These are phyloP conservation scores for Labeo rohita DNA, from an alignment of 2,113 vertebrate species.

Conservation along the genomic window DNA sequence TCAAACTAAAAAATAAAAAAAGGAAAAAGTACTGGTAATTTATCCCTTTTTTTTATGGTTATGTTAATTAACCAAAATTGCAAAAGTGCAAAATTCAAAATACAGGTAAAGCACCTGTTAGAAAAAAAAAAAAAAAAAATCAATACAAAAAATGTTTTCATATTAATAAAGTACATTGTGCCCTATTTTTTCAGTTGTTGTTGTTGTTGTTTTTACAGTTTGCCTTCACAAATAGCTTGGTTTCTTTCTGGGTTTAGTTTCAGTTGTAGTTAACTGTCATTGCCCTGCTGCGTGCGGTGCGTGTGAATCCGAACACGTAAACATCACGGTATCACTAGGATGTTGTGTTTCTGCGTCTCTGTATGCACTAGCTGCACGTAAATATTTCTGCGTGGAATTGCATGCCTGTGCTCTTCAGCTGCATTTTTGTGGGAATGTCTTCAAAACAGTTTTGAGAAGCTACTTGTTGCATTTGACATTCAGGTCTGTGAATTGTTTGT, in stretches of 20 bases:
- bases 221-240: too few relatives aligned
- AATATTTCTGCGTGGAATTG: conserved; percentile 15
- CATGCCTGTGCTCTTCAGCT: not conserved
- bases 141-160: not conserved
- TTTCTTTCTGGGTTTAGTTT: not conserved
- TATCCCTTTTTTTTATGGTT: too few relatives aligned
- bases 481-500: conserved; percentile 16
- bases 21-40: too few relatives aligned
- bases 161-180: not conserved
- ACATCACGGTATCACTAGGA: not conserved
- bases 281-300: not conserved
- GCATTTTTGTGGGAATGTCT: not conserved
- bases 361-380: conserved; percentile 12
- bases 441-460: conserved; percentile 19
- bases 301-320: not conserved
- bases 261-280: not conserved
- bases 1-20: too few relatives aligned
- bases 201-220: too few relatives aligned
- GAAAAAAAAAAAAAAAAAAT: too few relatives aligned
- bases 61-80: too few relatives aligned
- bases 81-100: not conserved
- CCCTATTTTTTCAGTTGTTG: too few relatives aligned
- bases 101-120: too few relatives aligned
- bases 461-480: not conserved
- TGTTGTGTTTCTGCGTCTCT: conserved; percentile 23